Evolutionary conservation across 2,888 invertebrate species (phyloP), one percentile per base, ranked within the genome.

Genomic region (Oligia strigilis): DNA sequence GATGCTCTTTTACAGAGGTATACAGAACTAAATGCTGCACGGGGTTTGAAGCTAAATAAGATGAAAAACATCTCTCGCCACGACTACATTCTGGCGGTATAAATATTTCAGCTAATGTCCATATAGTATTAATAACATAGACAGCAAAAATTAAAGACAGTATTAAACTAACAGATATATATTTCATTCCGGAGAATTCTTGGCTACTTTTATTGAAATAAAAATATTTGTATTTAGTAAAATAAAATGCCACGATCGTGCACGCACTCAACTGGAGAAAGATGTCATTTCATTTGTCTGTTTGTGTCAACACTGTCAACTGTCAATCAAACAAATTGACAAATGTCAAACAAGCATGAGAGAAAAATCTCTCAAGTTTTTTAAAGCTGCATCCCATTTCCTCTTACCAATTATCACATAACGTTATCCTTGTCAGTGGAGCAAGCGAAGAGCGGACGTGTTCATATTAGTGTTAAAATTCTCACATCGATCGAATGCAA

Each of bases 121-220:
- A 98, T 94, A 98, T 98, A 77, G 98, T 98, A 93, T 98, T 98
- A 62, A 97, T 94, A 81, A 98, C 98, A 93, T 98, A 98, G 23
- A 97, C 97, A 69, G 98, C 93, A 95, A 98, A 98, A 88, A 98
- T 93, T 90, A 97, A 95, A 80, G 97, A 97, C 86, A 98, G 90
- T 88, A 98, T 94, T 73, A 97, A 96, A 86, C 97, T 98, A 90
- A 98, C 94, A 62, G 98, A 98, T 89, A 97, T 94, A 93, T 94
- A 96, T 93, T 96, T 96, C 96, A 96, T 96, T 86, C 79, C 89
- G 88, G 81, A 36, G 43, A 72, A 75, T 75, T 79, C 69, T 81
- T 80, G 78, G 74, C 55, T 71, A 19, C 43, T 82, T 67, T 11
- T 5, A 64, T 0, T 66, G 0, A 64, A 80, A 86, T 49, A 70